A percentile compares a stretch with the other conserved stretches of the same genome.
phyloP scores from a whole-genome alignment of 2,113 vertebrate species.

The Budorcas taxicolor region DNA sequence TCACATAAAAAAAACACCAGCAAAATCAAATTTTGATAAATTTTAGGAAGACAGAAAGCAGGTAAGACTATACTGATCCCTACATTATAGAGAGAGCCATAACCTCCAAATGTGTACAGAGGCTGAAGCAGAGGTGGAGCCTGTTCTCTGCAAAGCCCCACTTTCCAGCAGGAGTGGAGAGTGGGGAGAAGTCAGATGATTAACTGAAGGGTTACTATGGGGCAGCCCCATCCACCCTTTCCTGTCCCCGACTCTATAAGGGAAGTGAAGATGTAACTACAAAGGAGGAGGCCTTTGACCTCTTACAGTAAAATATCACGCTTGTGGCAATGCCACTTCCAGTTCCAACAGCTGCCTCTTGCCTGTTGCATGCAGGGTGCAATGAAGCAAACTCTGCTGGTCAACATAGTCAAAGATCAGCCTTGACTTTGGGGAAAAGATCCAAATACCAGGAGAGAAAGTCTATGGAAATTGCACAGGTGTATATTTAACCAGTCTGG shows the following conservation, averaged over 20 bases:
- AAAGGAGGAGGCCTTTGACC: background rate
- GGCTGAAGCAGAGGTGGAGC: background rate
- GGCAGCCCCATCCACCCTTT: background rate
- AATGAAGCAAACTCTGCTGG: too few species aligned
- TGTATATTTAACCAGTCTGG: background rate
- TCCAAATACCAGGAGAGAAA: background rate
- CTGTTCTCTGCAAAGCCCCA: background rate
- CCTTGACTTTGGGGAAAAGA: background rate
- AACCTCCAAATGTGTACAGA: background rate
- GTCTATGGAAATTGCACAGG: background rate
- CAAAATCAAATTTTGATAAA: background rate
- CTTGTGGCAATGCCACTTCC: background rate
- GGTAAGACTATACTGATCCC: background rate
- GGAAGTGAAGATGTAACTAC: background rate
- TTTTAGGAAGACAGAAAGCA: background rate
- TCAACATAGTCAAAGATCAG: background rate
- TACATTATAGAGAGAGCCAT: background rate
- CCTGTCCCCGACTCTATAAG: fast-evolving
- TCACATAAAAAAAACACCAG: background rate
- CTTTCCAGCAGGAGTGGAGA: background rate
- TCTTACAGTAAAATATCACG: background rate
- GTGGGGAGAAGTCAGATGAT: background rate
- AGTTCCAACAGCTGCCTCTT: background rate
- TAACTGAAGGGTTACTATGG: background rate
- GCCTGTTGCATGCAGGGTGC: background rate